These are phyloP conservation scores for Enteromius treurensis DNA, from an alignment of 2,797 vertebrate genomes.

Conservation along the genomic window DNA sequence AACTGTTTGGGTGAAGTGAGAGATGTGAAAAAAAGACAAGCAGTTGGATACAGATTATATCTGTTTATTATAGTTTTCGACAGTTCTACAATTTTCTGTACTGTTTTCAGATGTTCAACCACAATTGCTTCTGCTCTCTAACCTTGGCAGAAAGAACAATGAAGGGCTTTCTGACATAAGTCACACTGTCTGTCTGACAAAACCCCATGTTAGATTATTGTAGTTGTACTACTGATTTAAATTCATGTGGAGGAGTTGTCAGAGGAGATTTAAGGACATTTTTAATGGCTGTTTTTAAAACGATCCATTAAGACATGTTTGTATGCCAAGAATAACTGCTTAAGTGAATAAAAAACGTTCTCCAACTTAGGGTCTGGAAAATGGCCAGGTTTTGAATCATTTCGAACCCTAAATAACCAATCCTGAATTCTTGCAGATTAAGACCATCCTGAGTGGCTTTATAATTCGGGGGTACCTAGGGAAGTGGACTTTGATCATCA, in stretches of 20 bases:
- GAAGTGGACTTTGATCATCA: constrained; percentile 95
- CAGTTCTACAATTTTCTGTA: constrained; percentile 14
- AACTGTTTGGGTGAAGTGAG: not conserved
- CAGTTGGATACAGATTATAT: not conserved
- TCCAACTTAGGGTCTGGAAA: not conserved
- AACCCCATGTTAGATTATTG: not conserved
- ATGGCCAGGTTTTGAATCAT: not conserved
- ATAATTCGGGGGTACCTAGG: constrained; percentile 97
- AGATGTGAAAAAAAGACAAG: constrained; percentile 1
- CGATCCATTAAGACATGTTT: constrained; percentile 17
- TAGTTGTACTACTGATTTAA: constrained; percentile 30
- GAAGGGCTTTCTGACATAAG: constrained; percentile 24
- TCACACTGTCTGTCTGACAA: constrained; percentile 24
- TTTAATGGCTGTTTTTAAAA: constrained; percentile 24
- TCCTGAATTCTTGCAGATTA: constrained; percentile 81
- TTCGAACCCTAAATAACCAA: constrained; percentile 6
- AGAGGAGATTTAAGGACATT: constrained; percentile 21
- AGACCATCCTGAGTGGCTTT: constrained; percentile 97
- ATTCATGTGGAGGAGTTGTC: constrained; percentile 14
- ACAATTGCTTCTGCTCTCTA: constrained; percentile 11
- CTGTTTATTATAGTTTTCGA: not conserved
- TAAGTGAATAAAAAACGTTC: constrained; percentile 34
- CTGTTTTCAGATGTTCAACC: constrained; percentile 27
- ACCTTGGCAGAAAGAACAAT: constrained; percentile 22
- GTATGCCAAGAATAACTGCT: constrained; percentile 28